These are phyloP conservation scores for Axis porcinus DNA, from an alignment of 2,113 vertebrate species.

Conservation along the genomic window DNA sequence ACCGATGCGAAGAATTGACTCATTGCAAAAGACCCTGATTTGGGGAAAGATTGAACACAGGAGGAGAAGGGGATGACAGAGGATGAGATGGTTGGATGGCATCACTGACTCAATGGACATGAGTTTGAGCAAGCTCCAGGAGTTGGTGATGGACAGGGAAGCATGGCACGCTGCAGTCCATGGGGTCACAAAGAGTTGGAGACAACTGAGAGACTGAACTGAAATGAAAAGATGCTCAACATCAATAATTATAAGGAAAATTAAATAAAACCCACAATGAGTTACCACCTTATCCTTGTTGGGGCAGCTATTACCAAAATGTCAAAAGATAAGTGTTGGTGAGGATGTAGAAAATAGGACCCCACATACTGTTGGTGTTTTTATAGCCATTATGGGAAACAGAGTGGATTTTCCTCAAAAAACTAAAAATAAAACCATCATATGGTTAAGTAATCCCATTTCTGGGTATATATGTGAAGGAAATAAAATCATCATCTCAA, in stretches of 20 bases:
- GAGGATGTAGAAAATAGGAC: neutral
- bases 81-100: neutral
- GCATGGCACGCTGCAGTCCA: neutral
- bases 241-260: neutral
- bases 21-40: neutral
- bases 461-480: neutral
- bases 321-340: neutral
- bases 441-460: neutral
- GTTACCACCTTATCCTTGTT: neutral
- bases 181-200: neutral
- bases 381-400: neutral
- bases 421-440: neutral
- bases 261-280: neutral
- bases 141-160: neutral
- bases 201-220: neutral
- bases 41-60: neutral
- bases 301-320: neutral
- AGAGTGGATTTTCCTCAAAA: neutral
- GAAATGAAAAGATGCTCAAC: neutral
- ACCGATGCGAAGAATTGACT: neutral
- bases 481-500: neutral
- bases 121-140: fast-evolving
- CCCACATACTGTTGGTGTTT: neutral
- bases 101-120: neutral
- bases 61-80: neutral